Evolutionary conservation across 2,888 invertebrate species (phyloP), one percentile per base, ranked within the genome.

Genomic region (Phania funesta): DNA sequence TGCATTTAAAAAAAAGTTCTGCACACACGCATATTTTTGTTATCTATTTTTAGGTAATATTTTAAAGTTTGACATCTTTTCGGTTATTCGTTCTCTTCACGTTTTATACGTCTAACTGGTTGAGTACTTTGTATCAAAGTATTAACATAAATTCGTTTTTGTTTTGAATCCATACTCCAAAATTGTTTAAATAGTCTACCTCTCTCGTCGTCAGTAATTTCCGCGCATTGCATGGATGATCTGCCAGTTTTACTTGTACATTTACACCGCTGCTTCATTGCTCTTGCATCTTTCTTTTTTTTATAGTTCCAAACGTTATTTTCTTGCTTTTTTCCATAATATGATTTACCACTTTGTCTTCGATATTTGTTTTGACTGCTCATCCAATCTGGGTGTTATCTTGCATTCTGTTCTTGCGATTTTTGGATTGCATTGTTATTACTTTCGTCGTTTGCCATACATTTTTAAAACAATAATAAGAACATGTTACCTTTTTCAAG

Each of bases 321-420:
- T 76, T 67, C 67, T 60, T 76, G 67, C 58, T 48, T 67, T 75
- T 67, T 75, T 67, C 3, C 74, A 56, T 58, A 56, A 52, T 70
- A 70, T 32, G 52, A 29, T 56, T 70, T 70, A 18, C 70, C 70
- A 35, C 41, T 62, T 73, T 62, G 73, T 46, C 73, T 58, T 44
- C 56, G 62, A 50, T 52, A 56, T 73, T 73, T 62, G 56, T 52
- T 73, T 73, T 73, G 29, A 62, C 13, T 50, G n/a, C n/a, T n/a
- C n/a, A n/a, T n/a, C 73, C 73, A 62, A 52, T 50, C 62, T 41
- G 56, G 26, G 60, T 73, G 44, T 73, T 26, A 52, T 46, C 48
- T 70, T 67, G 67, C 38, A 52, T 38, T 67, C 67, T 52, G 16
- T 22, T 52, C 38, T 5, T 26, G 26, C 26, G 26, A 3, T 26